Evolutionary conservation across 1,140 invertebrate genomes (phyloP), one percentile per base, ranked within the genome.

Genomic region (Aphis gossypii): DNA sequence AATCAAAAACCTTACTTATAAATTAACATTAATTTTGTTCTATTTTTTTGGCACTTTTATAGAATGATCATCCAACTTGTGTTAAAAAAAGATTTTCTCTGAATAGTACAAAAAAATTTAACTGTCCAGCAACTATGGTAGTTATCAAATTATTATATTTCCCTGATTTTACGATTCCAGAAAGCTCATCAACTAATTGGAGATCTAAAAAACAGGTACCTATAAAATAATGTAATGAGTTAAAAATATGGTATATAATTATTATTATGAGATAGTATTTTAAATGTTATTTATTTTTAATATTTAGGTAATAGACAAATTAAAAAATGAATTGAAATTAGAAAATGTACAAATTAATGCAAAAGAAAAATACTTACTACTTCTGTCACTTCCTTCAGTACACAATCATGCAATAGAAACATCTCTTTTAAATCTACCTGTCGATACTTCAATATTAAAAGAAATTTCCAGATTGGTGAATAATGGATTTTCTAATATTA

Each of bases 141-240:
- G n/a, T 76, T 30, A 35, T 35, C 0, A 35, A 76, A n/a, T 76
- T 76, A 35, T n/a, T n/a, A 76, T 76, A 76, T 76, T 76, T 76
- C 14, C 68, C 68, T 76, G 9, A 76, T 76, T 76, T n/a, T 76
- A n/a, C n/a, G 14, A 76, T 76, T 76, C 30, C 8, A 76, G 68
- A 76, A 35, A 76, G 68, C n/a, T 76, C n/a, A 76, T 76, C 14
- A 35, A 30, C 30, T 35, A 35, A 76, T 35, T 76, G n/a, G 68
- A 76, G 68, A 76, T 30, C 68, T 76, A 76, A 76, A 76, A 76
- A 76, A 35, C n/a, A 76, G n/a, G 68, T 76, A 76, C n/a, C 68
- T 35, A 76, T n/a, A 76, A n/a, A 76, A 76, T 35, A 35, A 35
- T 35, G 35, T 35, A 35, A 35, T 35, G 35, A 35, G 35, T 35